Percentiles rank a stretch among this genome's conserved stretches.
Evolutionary conservation across 2,113 vertebrate genomes (phyloP).

Genomic region (Chamaea fasciata): DNA sequence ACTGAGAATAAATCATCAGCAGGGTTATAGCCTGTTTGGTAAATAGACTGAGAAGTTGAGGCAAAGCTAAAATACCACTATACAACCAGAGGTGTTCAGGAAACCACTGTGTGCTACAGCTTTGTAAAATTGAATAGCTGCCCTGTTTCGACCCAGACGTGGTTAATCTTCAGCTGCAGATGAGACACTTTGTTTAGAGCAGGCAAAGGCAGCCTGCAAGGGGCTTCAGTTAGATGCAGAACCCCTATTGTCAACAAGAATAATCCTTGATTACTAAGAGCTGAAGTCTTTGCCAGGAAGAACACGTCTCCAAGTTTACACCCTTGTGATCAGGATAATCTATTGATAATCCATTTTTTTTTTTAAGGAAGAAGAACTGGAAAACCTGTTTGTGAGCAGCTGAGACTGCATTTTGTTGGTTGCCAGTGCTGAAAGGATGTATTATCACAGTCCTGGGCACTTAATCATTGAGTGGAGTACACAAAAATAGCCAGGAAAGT

Average conservation of each 20-base stretch:
- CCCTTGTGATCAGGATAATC: neutral
- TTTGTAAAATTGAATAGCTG: neutral
- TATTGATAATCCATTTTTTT: neutral
- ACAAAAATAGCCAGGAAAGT: conserved; percentile 38
- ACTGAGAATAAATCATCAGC: neutral
- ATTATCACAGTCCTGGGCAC: neutral
- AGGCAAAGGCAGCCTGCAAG: neutral
- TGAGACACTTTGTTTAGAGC: neutral
- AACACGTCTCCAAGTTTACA: neutral
- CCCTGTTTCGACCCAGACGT: neutral
- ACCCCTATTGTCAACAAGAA: neutral
- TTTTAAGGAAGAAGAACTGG: neutral
- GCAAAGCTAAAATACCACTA: neutral
- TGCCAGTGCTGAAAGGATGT: neutral
- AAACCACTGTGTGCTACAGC: neutral
- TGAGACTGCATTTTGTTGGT: neutral
- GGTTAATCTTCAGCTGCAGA: neutral
- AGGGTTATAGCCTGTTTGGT: neutral
- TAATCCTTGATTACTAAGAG: neutral
- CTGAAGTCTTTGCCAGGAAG: neutral
- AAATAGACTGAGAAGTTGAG: neutral
- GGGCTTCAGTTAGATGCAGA: neutral
- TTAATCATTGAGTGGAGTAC: conserved; percentile 25
- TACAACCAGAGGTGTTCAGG: neutral
- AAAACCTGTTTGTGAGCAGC: neutral